Evolutionary conservation across 2,797 vertebrate genomes (phyloP).

Genomic region (Enteromius treurensis): DNA sequence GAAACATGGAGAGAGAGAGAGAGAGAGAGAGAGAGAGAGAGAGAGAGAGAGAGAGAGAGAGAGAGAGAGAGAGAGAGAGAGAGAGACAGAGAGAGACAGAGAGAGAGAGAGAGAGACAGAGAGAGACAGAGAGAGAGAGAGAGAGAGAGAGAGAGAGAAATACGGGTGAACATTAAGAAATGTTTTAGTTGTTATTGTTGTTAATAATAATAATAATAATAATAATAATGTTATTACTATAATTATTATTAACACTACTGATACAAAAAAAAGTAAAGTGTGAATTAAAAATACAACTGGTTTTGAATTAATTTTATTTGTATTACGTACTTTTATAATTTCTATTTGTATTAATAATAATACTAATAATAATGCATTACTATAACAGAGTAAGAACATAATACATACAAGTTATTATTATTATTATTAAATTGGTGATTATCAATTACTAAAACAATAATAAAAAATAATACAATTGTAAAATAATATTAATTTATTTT

Average conservation of each 20-base stretch:
- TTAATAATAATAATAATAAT: neutral
- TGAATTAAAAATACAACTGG: neutral
- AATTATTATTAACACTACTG: no score
- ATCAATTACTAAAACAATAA: neutral
- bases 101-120: no score
- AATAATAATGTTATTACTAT: neutral
- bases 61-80: no score
- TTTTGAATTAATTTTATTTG: neutral
- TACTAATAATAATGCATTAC: neutral
- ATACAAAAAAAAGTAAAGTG: neutral
- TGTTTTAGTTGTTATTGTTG: neutral
- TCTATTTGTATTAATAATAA: neutral
- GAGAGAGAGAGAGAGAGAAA: no score
- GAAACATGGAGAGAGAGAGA: neutral
- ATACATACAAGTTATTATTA: neutral
- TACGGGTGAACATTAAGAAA: no score
- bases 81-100: no score
- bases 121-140: no score
- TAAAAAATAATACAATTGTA: neutral
- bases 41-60: no score
- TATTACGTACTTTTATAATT: neutral
- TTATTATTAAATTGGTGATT: neutral
- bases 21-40: no score
- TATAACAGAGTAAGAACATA: neutral
- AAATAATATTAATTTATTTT: neutral